Percentiles rank a stretch among this genome's conserved stretches.
Conservation (phyloP, 1,140 invertebrate genomes). For the Sweltsa coloradensis region DNA sequence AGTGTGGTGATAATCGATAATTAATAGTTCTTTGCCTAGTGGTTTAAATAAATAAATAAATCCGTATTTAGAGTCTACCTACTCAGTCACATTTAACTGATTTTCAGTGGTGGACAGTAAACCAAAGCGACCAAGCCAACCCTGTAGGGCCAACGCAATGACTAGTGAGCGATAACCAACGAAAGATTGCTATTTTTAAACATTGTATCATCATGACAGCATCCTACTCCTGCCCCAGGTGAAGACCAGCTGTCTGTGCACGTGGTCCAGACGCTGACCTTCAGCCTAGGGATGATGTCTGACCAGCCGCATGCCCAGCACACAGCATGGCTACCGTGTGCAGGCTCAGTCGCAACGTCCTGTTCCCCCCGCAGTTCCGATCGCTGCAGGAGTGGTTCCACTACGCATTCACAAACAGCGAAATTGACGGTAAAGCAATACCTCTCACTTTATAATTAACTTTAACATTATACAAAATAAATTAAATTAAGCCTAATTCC, state of each 20-base stretch:
- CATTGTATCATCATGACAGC: conserved; percentile 13
- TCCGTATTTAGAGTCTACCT: neutral
- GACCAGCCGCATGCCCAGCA: conserved; percentile 54
- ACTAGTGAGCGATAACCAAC: no score
- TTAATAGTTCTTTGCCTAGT: neutral
- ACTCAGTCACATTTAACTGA: neutral
- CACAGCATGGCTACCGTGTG: conserved; percentile 86
- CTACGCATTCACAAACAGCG: conserved; percentile 86
- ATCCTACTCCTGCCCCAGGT: no score
- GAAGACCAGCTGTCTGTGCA: conserved; percentile 41
- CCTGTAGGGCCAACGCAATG: no score
- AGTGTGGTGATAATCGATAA: no score
- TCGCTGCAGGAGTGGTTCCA: conserved; percentile 92
- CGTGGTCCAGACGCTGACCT: conserved; percentile 79
- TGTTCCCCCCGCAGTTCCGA: conserved; percentile 91
- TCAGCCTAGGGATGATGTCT: conserved; percentile 63
- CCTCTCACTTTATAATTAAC: neutral
- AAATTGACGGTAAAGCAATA: conserved; percentile 68
- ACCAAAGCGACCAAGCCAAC: neutral
- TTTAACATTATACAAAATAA: neutral
- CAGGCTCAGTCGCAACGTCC: conserved; percentile 75
- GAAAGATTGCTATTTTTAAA: conserved; percentile 15
- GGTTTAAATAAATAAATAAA: neutral
- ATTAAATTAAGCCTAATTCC: neutral
- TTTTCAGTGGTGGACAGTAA: neutral